Evolutionary conservation across 92 coral and sea anemone genomes (phyloP), one percentile per base, ranked within the genome.

Genomic region (Galaxea fascicularis): DNA sequence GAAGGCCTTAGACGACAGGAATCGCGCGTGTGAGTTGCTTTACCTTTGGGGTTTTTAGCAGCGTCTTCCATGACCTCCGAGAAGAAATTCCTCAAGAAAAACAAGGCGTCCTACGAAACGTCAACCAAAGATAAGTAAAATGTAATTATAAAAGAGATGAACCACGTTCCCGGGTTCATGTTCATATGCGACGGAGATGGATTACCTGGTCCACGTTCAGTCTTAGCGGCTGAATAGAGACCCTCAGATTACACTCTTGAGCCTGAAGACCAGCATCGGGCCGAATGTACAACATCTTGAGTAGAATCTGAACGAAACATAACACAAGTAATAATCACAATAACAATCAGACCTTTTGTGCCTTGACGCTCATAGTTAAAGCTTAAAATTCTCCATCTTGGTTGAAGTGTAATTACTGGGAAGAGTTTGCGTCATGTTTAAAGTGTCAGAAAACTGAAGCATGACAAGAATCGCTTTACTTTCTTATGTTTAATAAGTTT

Each of bases 181-280:
- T 51, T 24, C 12, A 24, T n/a, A 6, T 18, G 28, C 10, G 9
- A 56, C 58, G 39, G 44, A 8, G 28, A 73, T 25, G 4, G 4
- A 17, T 78, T 62, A 96, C 99, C 97, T 96, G 99, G 81, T 96
- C 99, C 10, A 96, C 92, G 82, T 96, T 96, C 7, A 96, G 97
- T 73, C 99, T 80, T 57, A 96, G 93, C 13, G 99, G 99, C 82
- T 96, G 98, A 8, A 96, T 75, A 41, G 98, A 94, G 10, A 96
- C 95, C 84, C 98, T 85, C 15, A 96, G 87, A 76, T 94, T 92
- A 41, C 97, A 93, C 72, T 96, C 99, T 74, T 92, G 95, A 3
- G 95, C 95, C 56, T 82, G 87, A 6, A 91, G 93, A 13, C 87
- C 84, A 9, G 93, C 93, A 65, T 96, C 99, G 3, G 99, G 99